Evolutionary conservation across 2,797 vertebrate species (phyloP).

Genomic region (Dromococcyx pavoninus): DNA sequence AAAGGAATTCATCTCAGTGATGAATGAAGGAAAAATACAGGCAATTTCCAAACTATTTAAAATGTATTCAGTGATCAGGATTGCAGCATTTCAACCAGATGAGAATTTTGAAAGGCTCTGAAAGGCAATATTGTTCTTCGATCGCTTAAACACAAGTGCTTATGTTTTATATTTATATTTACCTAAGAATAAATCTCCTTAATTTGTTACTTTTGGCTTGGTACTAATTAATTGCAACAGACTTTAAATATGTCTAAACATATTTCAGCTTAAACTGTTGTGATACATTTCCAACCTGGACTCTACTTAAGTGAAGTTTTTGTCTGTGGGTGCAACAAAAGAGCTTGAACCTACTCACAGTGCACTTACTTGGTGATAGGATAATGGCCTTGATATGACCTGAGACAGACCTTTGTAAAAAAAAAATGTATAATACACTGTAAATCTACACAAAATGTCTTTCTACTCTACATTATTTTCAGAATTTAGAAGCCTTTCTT

Average conservation of each 20-base stretch:
- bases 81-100: not conserved
- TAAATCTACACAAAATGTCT: not conserved
- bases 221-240: not conserved
- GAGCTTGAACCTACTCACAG: not conserved
- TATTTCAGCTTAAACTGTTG: not conserved
- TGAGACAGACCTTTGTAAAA: not conserved
- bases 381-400: not conserved
- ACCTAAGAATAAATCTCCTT: not conserved
- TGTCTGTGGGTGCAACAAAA: not conserved
- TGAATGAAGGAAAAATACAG: not conserved
- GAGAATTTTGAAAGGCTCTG: not conserved
- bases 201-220: not conserved
- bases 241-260: not conserved
- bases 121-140: not conserved
- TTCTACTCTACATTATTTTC: not conserved
- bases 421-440: not conserved
- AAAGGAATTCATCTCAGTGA: not conserved
- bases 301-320: not conserved
- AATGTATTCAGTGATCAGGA: not conserved
- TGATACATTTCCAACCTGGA: not conserved
- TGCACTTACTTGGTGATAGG: not conserved
- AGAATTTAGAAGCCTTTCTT: not conserved
- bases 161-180: not conserved
- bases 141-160: not conserved
- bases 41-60: not conserved